Conservation (phyloP, 2,113 vertebrate genomes). For the Mixornis gularis region DNA sequence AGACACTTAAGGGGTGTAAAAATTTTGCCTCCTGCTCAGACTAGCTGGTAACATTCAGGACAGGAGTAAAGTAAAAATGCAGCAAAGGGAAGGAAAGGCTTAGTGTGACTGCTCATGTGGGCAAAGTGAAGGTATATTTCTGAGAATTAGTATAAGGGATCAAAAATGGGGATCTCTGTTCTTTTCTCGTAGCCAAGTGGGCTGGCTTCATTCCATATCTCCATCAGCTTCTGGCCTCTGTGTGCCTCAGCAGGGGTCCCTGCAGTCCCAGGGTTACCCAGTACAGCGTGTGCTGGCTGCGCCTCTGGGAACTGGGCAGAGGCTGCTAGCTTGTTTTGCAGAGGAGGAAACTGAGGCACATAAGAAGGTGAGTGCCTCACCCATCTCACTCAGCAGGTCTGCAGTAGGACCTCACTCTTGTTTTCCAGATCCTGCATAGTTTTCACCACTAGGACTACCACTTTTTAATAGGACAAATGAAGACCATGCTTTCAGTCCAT, state of each 20-base stretch:
- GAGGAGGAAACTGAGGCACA: neutral
- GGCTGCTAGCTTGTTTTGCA: neutral
- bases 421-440: neutral
- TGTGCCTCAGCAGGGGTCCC: too few species aligned
- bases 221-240: neutral
- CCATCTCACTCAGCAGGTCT: neutral
- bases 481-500: accelerated
- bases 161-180: neutral
- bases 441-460: neutral
- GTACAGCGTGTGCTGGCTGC: accelerated
- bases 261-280: accelerated
- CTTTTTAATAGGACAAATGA: neutral
- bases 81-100: neutral
- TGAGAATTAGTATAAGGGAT: neutral
- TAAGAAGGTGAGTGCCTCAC: accelerated
- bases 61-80: neutral
- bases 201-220: accelerated
- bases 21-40: neutral
- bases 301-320: accelerated
- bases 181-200: accelerated
- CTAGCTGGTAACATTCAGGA: neutral
- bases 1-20: neutral
- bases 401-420: neutral
- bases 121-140: accelerated
- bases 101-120: neutral